These are phyloP conservation scores for Drosophila miranda DNA, from an alignment of 1,140 invertebrate species.

Conservation along the genomic window DNA sequence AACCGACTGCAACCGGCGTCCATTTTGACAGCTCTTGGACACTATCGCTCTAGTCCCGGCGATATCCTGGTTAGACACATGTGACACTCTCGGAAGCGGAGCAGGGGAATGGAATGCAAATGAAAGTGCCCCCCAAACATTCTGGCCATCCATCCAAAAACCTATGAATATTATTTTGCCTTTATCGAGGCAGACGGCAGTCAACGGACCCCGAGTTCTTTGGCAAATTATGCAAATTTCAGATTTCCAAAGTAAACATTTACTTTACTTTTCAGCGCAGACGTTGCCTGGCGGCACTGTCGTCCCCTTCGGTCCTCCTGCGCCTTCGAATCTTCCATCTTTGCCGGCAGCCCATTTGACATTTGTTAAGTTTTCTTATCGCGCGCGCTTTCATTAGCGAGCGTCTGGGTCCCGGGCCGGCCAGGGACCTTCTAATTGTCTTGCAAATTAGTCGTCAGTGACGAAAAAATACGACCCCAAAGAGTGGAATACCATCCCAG, in stretches of 20 bases:
- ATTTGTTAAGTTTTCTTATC: conserved; percentile 75
- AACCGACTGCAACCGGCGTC: conserved; percentile 59
- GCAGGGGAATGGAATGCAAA: background rate
- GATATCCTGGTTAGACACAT: conserved; percentile 30
- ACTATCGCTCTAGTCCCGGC: conserved; percentile 36
- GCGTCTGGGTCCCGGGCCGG: conserved; percentile 42
- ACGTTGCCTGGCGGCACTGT: conserved; percentile 34
- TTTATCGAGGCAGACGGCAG: conserved; percentile 54
- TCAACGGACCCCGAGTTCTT: conserved; percentile 5
- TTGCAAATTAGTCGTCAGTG: conserved; percentile 72
- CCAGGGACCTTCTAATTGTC: conserved; percentile 78
- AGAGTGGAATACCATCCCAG: conserved; percentile 2
- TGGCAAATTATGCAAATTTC: conserved; percentile 81
- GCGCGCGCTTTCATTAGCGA: conserved; percentile 71
- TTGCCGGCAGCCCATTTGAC: conserved; percentile 50
- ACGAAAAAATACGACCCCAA: conserved; percentile 51
- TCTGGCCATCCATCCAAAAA: conserved; percentile 19
- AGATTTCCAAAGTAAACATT: conserved; percentile 80
- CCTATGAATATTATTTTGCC: conserved; percentile 66
- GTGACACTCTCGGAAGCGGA: conserved; percentile 58
- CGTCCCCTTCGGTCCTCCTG: conserved; percentile 7
- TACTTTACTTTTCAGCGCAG: conserved; percentile 79
- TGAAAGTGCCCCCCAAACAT: no score
- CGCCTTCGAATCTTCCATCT: conserved; percentile 13
- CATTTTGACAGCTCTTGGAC: conserved; percentile 69